These are phyloP conservation scores for Troides helena DNA, from an alignment of 2,888 invertebrate species.

Conservation along the genomic window DNA sequence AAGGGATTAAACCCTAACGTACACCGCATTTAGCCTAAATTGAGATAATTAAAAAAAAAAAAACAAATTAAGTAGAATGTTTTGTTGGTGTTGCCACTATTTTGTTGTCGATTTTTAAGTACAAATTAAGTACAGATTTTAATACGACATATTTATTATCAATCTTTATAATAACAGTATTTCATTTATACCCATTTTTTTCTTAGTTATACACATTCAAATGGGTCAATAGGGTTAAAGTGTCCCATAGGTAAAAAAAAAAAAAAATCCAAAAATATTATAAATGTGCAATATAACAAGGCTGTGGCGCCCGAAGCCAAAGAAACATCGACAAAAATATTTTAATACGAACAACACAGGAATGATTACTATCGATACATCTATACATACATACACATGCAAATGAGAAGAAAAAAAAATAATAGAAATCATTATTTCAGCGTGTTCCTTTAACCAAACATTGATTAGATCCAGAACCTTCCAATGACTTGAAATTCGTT, in stretches of 20 bases:
- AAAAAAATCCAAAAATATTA: conserved; percentile 26
- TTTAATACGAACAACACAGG: conserved; percentile 72
- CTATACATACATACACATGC: conserved; percentile 46
- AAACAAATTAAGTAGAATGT: neutral
- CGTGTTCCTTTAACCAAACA: conserved; percentile 55
- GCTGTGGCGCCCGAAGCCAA: conserved; percentile 45
- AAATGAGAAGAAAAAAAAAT: conserved; percentile 28
- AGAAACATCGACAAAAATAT: conserved; percentile 44
- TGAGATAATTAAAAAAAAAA: neutral
- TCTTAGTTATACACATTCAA: too few relatives aligned
- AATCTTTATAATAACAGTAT: too few relatives aligned
- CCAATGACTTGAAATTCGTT: conserved; percentile 40
- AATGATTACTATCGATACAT: conserved; percentile 59
- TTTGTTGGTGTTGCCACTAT: neutral
- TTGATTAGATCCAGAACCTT: conserved; percentile 58
- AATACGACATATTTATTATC: conserved; percentile 21
- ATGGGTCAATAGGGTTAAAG: too few relatives aligned
- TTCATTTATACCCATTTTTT: too few relatives aligned
- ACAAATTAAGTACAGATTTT: conserved; percentile 25
- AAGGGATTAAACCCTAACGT: conserved; percentile 1
- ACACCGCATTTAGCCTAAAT: neutral
- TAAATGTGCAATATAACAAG: conserved; percentile 43
- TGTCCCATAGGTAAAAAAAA: too few relatives aligned
- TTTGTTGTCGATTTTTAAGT: conserved; percentile 16
- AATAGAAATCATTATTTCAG: conserved; percentile 23